Percentiles rank a stretch among this genome's conserved stretches.
Evolutionary conservation across 2,888 invertebrate genomes (phyloP).

Genomic region (Archaeoteleia sp.): DNA sequence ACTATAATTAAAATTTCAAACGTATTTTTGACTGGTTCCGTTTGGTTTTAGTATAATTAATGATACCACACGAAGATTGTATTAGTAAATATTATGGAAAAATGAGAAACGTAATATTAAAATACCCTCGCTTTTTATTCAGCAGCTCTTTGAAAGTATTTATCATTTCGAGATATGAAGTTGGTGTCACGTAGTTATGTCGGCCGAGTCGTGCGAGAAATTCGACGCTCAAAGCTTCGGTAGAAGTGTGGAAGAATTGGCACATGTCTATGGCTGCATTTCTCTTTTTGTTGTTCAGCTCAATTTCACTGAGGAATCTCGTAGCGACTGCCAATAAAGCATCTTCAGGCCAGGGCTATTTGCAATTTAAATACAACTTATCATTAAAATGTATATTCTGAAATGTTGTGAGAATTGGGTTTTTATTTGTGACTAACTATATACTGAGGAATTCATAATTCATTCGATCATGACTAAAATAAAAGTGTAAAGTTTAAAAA

Average conservation of each 20-base stretch:
- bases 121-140: conserved; percentile 81
- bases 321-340: conserved; percentile 92
- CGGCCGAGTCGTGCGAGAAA: conserved; percentile 82
- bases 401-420: no score
- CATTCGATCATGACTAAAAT: no score
- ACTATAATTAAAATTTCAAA: no score
- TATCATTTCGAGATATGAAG: conserved; percentile 93
- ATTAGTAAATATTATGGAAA: no score
- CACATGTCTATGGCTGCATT: conserved; percentile 90
- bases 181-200: conserved; percentile 93
- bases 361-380: background rate
- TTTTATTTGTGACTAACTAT: no score
- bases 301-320: conserved; percentile 86
- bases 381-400: no score
- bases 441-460: no score
- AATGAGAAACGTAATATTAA: background rate
- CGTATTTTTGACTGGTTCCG: no score
- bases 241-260: conserved; percentile 91
- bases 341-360: conserved; percentile 91
- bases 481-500: no score
- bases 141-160: conserved; percentile 90
- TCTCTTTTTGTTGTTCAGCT: conserved; percentile 84
- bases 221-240: conserved; percentile 82
- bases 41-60: no score
- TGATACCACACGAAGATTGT: no score